Evolutionary conservation across 1,140 invertebrate species (phyloP), one percentile per base, ranked within the genome.

Genomic region (Dinothrombium tinctorium): DNA sequence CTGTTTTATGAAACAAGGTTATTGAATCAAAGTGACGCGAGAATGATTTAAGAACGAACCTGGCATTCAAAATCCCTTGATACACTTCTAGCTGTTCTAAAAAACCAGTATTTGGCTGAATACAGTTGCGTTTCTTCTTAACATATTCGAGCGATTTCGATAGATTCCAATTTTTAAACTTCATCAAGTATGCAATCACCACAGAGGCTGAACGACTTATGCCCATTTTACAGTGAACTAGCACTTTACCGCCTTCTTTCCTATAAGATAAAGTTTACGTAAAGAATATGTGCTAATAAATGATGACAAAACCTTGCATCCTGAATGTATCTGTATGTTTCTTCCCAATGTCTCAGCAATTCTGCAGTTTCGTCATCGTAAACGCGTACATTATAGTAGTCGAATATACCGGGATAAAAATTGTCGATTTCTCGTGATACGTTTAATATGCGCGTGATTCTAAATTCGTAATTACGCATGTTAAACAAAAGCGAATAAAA

Each of bases 401-500:
- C 73, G 59, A 95, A 94, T 60, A 78, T 81, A 17, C 82, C 84
- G 17, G 89, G 89, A 57, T 94, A 98, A 60, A 96, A 98, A 61
- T 96, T 98, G 61, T 96, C 90, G 47, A 96, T 95, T 63, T 98
- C 92, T 53, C 81, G 68, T 3, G 89, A 94, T 20, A 96, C 84
- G 59, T 98, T 98, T 45, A 98, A 62, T 52, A 98, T 96, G 56
- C 92, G 81, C 37, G 76, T 71, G 44, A 95, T 80, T 21, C 86
- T 94, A 63, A 29, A 72, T 67, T 39, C 45, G 28, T 37, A 41
- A 44, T 25, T 21, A 7, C 8, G 14, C 32, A 37, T 41, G 21
- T 12, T 19, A 36, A 21, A 4, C 20, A 20, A 50, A 47, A 52
- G 46, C n/a, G n/a, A n/a, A n/a, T n/a, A n/a, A n/a, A n/a, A n/a